Conservation (phyloP, 1,140 invertebrate genomes). For the Bombus affinis region DNA sequence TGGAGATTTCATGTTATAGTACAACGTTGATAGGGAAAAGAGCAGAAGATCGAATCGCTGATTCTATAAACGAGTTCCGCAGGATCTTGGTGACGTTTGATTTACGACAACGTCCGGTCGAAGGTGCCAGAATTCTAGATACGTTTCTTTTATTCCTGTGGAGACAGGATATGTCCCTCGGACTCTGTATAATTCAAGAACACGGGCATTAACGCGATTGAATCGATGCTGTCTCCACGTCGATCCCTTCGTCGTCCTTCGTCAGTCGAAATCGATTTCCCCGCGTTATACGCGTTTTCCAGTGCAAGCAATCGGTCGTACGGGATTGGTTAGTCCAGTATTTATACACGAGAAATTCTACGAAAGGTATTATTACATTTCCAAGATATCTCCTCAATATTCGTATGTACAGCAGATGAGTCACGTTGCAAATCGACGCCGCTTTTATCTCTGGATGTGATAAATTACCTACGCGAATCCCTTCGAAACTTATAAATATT, state of each 20-base stretch:
- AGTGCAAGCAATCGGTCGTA: neutral
- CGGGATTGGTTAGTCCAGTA: constrained; percentile 16
- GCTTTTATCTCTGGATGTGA: neutral
- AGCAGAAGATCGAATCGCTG: constrained; percentile 33
- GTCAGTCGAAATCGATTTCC: neutral
- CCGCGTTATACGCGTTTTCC: neutral
- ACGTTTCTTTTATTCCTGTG: constrained; percentile 31
- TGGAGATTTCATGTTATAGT: neutral
- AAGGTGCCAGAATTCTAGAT: constrained; percentile 43
- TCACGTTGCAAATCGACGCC: neutral
- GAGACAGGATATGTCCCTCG: constrained; percentile 9
- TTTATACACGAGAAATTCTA: constrained; percentile 45
- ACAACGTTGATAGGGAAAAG: neutral
- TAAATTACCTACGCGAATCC: neutral
- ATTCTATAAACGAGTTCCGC: neutral
- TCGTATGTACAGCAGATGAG: constrained; percentile 59
- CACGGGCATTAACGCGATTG: constrained; percentile 70
- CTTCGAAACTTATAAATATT: constrained; percentile 50
- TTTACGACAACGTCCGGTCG: constrained; percentile 36
- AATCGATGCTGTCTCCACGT: constrained; percentile 41
- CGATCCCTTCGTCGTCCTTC: neutral
- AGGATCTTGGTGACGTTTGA: constrained; percentile 48
- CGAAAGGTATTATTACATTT: constrained; percentile 63
- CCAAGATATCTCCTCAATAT: constrained; percentile 55
- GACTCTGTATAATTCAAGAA: constrained; percentile 66